These are phyloP conservation scores for Chorisops tibialis DNA, from an alignment of 2,888 invertebrate species.

Conservation along the genomic window DNA sequence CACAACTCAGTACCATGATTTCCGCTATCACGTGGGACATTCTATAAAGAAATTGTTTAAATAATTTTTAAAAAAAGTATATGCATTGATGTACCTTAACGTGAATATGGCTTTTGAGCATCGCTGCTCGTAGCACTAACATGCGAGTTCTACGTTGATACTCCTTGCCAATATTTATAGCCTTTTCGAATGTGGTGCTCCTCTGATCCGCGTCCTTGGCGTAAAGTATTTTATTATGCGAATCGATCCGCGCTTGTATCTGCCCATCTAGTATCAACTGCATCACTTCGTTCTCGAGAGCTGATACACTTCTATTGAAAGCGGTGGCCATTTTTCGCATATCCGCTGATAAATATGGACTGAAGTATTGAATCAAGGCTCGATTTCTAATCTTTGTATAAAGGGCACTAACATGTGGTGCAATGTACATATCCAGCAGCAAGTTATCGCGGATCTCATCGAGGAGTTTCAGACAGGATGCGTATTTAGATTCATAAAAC, in stretches of 20 bases:
- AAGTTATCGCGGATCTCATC: constrained; percentile 95
- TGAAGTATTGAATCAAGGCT: constrained; percentile 93
- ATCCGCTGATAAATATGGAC: constrained; percentile 95
- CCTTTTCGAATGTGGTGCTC: constrained; percentile 90
- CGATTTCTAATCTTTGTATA: constrained; percentile 95
- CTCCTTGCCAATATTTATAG: constrained; percentile 85
- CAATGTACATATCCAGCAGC: constrained; percentile 94
- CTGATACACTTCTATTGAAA: constrained; percentile 88
- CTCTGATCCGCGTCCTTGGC: constrained; percentile 96
- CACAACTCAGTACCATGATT: constrained; percentile 61
- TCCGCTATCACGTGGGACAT: constrained; percentile 51
- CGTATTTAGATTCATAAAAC: constrained; percentile 98
- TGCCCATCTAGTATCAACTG: constrained; percentile 93
- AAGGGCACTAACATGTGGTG: constrained; percentile 86
- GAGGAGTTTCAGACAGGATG: constrained; percentile 86
- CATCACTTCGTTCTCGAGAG: constrained; percentile 95
- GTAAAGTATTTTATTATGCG: constrained; percentile 94
- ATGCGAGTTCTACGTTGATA: constrained; percentile 88
- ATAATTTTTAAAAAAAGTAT: constrained; percentile 23
- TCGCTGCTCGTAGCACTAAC: constrained; percentile 87
- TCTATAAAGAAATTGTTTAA: constrained; percentile 36
- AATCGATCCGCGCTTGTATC: constrained; percentile 96
- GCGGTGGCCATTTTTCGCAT: constrained; percentile 95
- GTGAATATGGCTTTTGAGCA: constrained; percentile 90
- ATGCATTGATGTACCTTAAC: constrained; percentile 66